Evolutionary conservation across 2,113 vertebrate species (phyloP), one percentile per base, ranked within the genome.

Genomic region (Aegotheles bennettii): DNA sequence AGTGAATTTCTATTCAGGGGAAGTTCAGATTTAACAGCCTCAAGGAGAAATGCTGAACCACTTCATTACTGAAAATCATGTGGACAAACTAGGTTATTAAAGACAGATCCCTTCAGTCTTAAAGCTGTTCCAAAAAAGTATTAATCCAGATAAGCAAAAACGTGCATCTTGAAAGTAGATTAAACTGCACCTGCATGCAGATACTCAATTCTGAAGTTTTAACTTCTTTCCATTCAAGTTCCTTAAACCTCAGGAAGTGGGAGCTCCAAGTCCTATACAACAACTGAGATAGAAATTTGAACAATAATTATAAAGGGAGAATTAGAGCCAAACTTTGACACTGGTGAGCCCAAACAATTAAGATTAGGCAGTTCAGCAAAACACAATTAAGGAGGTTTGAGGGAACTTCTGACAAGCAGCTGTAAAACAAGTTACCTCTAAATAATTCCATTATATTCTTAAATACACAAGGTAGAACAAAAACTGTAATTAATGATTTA

Each of bases 261-360:
- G 18, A 68, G 24, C 26, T 56, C 13, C 60, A 77, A 51, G 45
- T 76, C 24, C 26, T 50, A 50, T 7, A 33, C 6, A 35, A 8
- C 35, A 77, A 18, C 42, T 2, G 7, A 77, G 19, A 63, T 0
- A 54, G 8, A 51, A 50, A 63, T 43, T 36, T 0, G 0, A 68
- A n/a, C 10, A 56, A 20, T 28, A 42, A n/a, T 20, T 13, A 15
- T 50, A 38, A 50, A 86, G 31, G 7, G 17, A 74, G 38, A 8
- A 80, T 60, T 48, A 70, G 11, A 83, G 28, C 5, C 63, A 43
- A 43, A 77, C 20, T 64, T 70, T 40, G 18, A 48, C 12, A 57
- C 0, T n/a, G 13, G 12, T 63, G 19, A 51, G 16, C 24, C 24
- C 28, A 57, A 70, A 25, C 28, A 45, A 43, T 57, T 59, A 65